phyloP scores from a whole-genome alignment of 2,888 invertebrate genomes.

The Eledona agricola region DNA sequence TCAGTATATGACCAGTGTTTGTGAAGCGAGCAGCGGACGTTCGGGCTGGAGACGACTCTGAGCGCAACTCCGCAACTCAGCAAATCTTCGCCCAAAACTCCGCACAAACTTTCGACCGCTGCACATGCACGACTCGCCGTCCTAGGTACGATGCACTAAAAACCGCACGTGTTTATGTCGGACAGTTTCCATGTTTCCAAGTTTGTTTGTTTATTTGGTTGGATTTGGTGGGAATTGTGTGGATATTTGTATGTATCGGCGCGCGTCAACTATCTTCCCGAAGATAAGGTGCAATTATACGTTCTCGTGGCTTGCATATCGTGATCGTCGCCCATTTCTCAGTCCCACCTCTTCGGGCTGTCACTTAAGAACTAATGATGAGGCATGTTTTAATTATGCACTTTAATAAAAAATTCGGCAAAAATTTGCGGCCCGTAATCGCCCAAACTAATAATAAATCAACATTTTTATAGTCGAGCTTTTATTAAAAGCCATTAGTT shows the following conservation, averaged over 20 bases:
- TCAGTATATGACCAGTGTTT: conserved; percentile 51
- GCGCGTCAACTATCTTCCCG: conserved; percentile 7
- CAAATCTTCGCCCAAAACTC: conserved; percentile 16
- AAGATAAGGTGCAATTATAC: conserved; percentile 48
- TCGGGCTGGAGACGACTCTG: conserved; percentile 17
- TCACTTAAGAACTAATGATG: conserved; percentile 54
- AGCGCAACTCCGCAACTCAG: conserved; percentile 24
- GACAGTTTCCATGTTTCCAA: conserved; percentile 2
- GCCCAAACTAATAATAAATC: conserved; percentile 63
- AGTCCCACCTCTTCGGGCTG: too few species aligned
- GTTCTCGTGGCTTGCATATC: conserved; percentile 41
- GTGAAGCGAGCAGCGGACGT: conserved; percentile 41
- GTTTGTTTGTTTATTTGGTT: conserved; percentile 14
- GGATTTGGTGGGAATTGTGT: neutral
- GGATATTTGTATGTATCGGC: conserved; percentile 18
- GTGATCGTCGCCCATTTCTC: conserved; percentile 46
- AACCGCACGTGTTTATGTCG: conserved; percentile 11
- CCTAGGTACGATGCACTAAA: conserved; percentile 29
- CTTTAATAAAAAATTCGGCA: conserved; percentile 57
- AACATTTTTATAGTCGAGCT: conserved; percentile 64
- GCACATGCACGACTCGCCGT: conserved; percentile 25
- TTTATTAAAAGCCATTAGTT: conserved; percentile 65
- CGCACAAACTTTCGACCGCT: conserved; percentile 23
- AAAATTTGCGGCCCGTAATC: conserved; percentile 62
- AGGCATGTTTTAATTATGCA: conserved; percentile 62